Evolutionary conservation across 2,888 invertebrate genomes (phyloP).

Genomic region (Polia nebulosa): DNA sequence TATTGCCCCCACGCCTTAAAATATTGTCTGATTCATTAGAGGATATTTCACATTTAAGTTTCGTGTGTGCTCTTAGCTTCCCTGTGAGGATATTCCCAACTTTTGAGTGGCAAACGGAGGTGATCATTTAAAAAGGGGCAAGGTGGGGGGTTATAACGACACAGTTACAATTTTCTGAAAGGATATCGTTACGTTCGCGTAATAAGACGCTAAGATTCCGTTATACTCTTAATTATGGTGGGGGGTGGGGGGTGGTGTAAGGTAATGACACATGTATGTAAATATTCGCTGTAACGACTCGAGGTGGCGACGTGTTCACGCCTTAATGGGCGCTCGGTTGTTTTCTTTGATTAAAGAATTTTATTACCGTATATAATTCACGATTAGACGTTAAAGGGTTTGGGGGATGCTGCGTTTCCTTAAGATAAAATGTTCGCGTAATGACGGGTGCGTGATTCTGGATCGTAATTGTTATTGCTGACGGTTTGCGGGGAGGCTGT

Average conservation of each 20-base stretch:
- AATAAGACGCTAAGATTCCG: constrained; percentile 91
- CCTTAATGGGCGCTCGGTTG: constrained; percentile 89
- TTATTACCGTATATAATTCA: constrained; percentile 90
- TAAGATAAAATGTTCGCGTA: constrained; percentile 87
- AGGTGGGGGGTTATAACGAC: constrained; percentile 80
- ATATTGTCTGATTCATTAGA: constrained; percentile 91
- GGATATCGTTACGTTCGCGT: constrained; percentile 90
- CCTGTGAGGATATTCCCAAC: constrained; percentile 80
- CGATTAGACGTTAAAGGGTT: constrained; percentile 90
- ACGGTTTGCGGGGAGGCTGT: constrained; percentile 64
- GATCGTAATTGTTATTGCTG: constrained; percentile 88
- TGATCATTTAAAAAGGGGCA: constrained; percentile 83
- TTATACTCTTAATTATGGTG: constrained; percentile 90
- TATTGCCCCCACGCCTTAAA: constrained; percentile 90
- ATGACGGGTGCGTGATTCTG: constrained; percentile 89
- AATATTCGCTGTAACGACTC: constrained; percentile 89
- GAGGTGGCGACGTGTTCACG: constrained; percentile 89
- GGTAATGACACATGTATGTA: constrained; percentile 91
- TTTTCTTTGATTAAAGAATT: constrained; percentile 92
- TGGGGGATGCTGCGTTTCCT: constrained; percentile 77
- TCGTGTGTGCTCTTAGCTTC: constrained; percentile 85
- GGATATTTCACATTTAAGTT: constrained; percentile 91
- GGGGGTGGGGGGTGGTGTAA: constrained; percentile 71
- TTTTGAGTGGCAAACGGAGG: constrained; percentile 82
- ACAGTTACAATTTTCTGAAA: constrained; percentile 90